phyloP scores from a whole-genome alignment of 2,888 invertebrate genomes.

The Dryobota labecula region DNA sequence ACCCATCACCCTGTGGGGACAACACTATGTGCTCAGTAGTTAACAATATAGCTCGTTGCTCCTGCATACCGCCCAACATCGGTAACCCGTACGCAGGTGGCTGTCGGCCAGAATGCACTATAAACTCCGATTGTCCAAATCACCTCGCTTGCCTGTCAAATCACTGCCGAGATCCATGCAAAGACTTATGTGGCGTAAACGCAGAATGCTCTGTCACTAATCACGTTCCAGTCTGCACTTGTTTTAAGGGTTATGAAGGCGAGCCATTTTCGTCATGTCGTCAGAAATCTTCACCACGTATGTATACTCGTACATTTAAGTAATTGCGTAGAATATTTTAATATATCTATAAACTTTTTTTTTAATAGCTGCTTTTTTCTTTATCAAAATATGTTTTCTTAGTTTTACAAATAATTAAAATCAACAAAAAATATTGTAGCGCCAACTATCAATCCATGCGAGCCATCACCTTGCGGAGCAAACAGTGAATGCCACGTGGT shows the following conservation, averaged over 20 bases:
- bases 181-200: slow-evolving; percentile 95
- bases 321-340: background rate
- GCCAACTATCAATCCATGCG: slow-evolving; percentile 91
- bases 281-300: slow-evolving; percentile 89
- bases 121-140: slow-evolving; percentile 95
- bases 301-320: slow-evolving; percentile 73
- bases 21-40: slow-evolving; percentile 94
- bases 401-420: background rate
- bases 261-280: slow-evolving; percentile 96
- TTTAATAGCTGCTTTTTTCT: background rate
- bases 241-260: slow-evolving; percentile 94
- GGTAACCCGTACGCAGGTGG: slow-evolving; percentile 96
- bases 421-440: slow-evolving; percentile 53
- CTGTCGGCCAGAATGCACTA: slow-evolving; percentile 96
- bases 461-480: slow-evolving; percentile 94
- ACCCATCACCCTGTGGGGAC: slow-evolving; percentile 95
- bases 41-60: slow-evolving; percentile 93
- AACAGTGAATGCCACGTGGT: slow-evolving; percentile 93
- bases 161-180: slow-evolving; percentile 96
- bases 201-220: slow-evolving; percentile 95
- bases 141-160: slow-evolving; percentile 95
- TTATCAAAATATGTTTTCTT: background rate
- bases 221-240: slow-evolving; percentile 95
- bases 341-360: background rate
- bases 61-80: slow-evolving; percentile 96